These are phyloP conservation scores for Piscicola geometra DNA, from an alignment of 2,888 invertebrate genomes.

Conservation along the genomic window DNA sequence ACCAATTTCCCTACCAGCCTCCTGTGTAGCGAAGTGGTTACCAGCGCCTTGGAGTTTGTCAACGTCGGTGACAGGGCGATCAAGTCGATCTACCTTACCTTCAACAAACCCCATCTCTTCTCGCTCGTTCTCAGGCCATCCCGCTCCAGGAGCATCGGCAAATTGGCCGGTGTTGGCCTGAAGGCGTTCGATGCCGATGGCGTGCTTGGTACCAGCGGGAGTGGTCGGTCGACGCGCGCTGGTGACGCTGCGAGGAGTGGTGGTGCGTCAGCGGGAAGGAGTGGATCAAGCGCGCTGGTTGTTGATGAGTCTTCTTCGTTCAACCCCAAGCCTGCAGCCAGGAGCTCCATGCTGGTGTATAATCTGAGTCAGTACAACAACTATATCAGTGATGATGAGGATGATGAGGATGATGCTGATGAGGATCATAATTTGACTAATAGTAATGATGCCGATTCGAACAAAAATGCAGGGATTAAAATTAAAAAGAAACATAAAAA, in stretches of 20 bases:
- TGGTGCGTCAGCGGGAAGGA: background rate
- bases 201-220: background rate
- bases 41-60: constrained; percentile 8
- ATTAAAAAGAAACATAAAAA: too few species aligned
- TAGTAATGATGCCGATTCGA: too few species aligned
- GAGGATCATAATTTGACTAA: background rate
- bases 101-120: constrained; percentile 17
- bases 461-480: too few species aligned
- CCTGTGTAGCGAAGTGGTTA: constrained; percentile 24
- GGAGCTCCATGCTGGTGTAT: background rate
- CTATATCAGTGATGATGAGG: background rate
- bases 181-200: background rate
- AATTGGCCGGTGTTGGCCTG: too few species aligned
- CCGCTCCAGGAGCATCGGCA: background rate
- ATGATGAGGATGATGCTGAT: constrained; percentile 7
- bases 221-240: background rate
- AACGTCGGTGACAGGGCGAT: constrained; percentile 11
- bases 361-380: background rate
- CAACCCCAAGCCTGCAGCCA: too few species aligned
- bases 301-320: background rate
- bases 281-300: background rate
- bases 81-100: constrained; percentile 7
- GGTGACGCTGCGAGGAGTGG: background rate
- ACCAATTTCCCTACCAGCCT: constrained; percentile 5
- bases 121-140: constrained; percentile 10